Base-by-base conservation (phyloP, 37 sponge, comb jelly and placozoan genomes). In the Bolinopsis microptera region DNA sequence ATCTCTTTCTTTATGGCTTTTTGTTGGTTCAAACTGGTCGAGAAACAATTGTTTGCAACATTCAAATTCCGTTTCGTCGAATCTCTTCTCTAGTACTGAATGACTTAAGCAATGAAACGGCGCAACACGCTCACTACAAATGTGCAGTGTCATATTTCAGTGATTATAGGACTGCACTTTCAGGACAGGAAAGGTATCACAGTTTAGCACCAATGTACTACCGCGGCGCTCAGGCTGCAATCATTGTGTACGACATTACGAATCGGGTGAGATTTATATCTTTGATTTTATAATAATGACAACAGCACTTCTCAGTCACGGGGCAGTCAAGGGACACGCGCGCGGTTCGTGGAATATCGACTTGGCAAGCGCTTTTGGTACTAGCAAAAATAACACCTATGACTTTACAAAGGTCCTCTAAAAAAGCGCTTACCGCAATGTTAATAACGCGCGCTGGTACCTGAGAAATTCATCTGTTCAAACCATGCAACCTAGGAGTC, bases 171-270 rank as follows among this genome's bases (percentile, higher is more conserved):
- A 83, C 3, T 32, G 5, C 27, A 39, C 3, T 30, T 32, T 33
- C 70, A 83, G 69, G 61, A 39, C 69, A 67, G 30, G 94, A 69
- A 48, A 82, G 99, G 36, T 99, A 97, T 80, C 99, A 99, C 95
- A 97, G 98, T 93, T 94, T 99, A 13, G 99, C 99, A 1, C 99
- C 99, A 31, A 99, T 99, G 99, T 99, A 99, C 95, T 99, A 99
- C 94, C 69, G 99, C 34, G 99, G 99, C 61, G 99, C 99, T 1
- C 99, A 99, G 93, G 97, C 99, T 32, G 99, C 99, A 35, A 99
- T 99, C 93, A 98, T 99, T 26, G 99, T 99, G 18, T 99, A 97
- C 93, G 99, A 99, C 90, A 96, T 99, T 93, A 97, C 99, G 2
- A 99, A 97, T 92, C 94, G 93, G 95, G 99, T 99, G 68, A 38